Conservation (phyloP, 1,140 invertebrate genomes). For the Leptinotarsa lineolata region DNA sequence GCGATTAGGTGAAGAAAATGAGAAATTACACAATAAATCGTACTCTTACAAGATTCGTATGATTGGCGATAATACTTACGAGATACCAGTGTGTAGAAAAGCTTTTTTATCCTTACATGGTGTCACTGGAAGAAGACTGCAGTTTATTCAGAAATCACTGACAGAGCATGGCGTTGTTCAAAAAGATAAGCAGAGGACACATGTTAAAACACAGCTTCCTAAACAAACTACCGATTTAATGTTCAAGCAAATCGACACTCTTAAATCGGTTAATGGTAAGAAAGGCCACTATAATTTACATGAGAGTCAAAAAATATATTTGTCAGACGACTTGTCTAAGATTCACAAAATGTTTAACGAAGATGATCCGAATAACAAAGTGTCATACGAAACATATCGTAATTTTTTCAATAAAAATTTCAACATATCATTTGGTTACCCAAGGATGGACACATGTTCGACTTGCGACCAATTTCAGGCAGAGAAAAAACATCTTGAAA, state of each 20-base stretch:
- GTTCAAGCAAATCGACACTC: background rate
- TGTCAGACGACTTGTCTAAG: slow-evolving; percentile 34
- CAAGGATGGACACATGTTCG: slow-evolving; percentile 22
- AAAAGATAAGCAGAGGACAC: background rate
- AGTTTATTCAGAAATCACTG: background rate
- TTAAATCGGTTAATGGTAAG: background rate
- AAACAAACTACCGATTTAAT: background rate
- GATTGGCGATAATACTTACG: background rate
- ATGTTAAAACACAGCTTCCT: slow-evolving; percentile 1
- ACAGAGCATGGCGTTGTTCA: background rate
- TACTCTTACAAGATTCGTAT: too few relatives aligned
- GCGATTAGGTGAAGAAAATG: too few relatives aligned
- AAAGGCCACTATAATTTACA: slow-evolving; percentile 29
- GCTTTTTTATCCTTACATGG: background rate
- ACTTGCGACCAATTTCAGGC: slow-evolving; percentile 8
- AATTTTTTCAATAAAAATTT: slow-evolving; percentile 31
- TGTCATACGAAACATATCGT: slow-evolving; percentile 30
- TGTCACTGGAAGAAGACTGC: background rate
- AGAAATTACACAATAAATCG: too few relatives aligned
- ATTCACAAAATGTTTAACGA: slow-evolving; percentile 29
- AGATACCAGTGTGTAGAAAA: background rate
- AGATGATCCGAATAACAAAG: background rate
- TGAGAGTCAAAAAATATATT: slow-evolving; percentile 35
- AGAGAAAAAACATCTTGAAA: background rate
- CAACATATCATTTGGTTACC: slow-evolving; percentile 35